Base-by-base conservation (phyloP, 1,140 invertebrate species). In the Drosophila cardini region DNA sequence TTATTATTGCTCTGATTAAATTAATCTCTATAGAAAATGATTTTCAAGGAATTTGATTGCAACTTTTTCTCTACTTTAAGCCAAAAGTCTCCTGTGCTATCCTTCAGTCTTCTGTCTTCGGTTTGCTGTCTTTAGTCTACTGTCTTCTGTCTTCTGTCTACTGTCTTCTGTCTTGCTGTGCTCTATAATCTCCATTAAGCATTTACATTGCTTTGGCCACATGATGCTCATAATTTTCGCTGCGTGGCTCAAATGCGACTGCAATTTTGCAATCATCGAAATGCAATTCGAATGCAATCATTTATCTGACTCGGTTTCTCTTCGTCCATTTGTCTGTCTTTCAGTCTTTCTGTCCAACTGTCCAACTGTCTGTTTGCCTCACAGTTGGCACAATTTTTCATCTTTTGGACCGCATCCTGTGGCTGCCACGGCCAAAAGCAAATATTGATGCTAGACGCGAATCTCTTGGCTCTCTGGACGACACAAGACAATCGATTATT, bases 241-340 rank as follows among this genome's bases (percentile, higher is more conserved):
- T 84, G 76, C 80, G 58, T 79, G 72, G 57, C 62, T 26, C 26
- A 48, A 72, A 65, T 34, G 43, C 67, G 21, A 16, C 70, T 34
- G 77, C 83, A 87, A 89, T 86, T 87, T 87, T 40, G 85, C 84
- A 89, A 87, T 87, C 84, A 84, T 89, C 77, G 84, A 89, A 87
- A 84, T 90, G 84, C 80, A 84, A 87, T 87, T 84, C 85, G 77
- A 84, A 76, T 87, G 84, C 80, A 84, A 90, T 87, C 84, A 89
- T 87, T 87, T 87, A 87, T 87, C 80, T 77, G 75, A 61, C 50
- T 57, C 18, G 16, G 18, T 11, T 34, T 42, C 38, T 46, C 52
- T 34, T 3, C 21, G 32, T 38, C 71, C 38, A 21, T 16, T 15
- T 58, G 32, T 53, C 48, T 18, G 26, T 50, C 42, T 55, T 16